Conservation (phyloP, 2,888 invertebrate genomes). For the Nymphalis polychloros region DNA sequence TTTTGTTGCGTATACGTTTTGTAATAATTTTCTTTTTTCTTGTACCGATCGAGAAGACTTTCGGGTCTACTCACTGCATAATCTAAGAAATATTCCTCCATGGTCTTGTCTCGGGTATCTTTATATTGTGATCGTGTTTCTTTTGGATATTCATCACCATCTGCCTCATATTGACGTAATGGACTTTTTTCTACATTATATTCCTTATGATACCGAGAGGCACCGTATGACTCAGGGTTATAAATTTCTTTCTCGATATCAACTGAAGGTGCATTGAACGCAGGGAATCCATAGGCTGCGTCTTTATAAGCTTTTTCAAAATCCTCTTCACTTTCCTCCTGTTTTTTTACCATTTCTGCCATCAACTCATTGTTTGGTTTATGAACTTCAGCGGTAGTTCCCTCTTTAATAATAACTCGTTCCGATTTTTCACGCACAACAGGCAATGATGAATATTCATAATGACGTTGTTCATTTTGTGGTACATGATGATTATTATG, state of each 20-base stretch:
- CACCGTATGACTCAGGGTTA: constrained; percentile 63
- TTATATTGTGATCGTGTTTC: constrained; percentile 61
- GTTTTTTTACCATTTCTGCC: constrained; percentile 58
- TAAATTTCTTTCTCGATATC: constrained; percentile 66
- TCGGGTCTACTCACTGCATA: constrained; percentile 67
- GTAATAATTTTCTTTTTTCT: constrained; percentile 66
- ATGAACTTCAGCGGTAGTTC: constrained; percentile 61
- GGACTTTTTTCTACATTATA: constrained; percentile 60
- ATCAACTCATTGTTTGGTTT: constrained; percentile 58
- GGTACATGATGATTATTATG: constrained; percentile 36
- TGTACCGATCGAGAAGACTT: constrained; percentile 58
- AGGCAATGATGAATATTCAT: constrained; percentile 44
- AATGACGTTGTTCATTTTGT: constrained; percentile 41
- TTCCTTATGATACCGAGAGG: constrained; percentile 51
- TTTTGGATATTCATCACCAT: constrained; percentile 65
- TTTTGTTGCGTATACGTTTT: constrained; percentile 64
- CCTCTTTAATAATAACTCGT: constrained; percentile 62
- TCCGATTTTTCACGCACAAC: constrained; percentile 65
- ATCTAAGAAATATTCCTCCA: constrained; percentile 66
- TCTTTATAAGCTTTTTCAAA: constrained; percentile 74
- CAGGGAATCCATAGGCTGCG: constrained; percentile 71
- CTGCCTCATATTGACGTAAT: constrained; percentile 65
- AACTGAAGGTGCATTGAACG: constrained; percentile 53
- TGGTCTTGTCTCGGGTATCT: constrained; percentile 63
- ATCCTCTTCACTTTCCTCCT: constrained; percentile 71